Base-by-base conservation (phyloP, 2,888 invertebrate species). In the Agonopterix subpropinquella region DNA sequence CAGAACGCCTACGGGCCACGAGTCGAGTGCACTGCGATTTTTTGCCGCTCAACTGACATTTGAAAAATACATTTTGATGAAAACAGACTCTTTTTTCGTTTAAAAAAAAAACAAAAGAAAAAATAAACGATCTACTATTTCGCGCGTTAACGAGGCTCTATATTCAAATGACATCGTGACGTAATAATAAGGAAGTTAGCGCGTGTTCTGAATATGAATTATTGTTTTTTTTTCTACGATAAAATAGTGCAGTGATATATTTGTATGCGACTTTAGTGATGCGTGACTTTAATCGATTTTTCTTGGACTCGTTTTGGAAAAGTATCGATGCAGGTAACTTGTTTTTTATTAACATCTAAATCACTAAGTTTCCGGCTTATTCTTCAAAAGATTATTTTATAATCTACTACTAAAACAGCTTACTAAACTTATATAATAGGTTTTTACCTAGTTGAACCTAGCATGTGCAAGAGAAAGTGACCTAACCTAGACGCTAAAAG, bases 11-110 rank as follows among this genome's bases (percentile, higher is more conserved):
- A 81, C 85, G 73, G 76, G 61, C 71, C 69, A 68, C 73, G 72
- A 68, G 57, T 60, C 57, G 74, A 68, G 76, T 69, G 80, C 84
- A 68, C 77, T 69, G 73, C 79, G 69, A 84, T 87, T 88, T 89
- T 88, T 87, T 87, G 77, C 82, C 65, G 76, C 76, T 59, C 59
- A 10, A 61, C 67, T 64, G 69, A 78, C 83, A 87, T 87, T 88
- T 88, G 87, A 87, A 88, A 88, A 88, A 86, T 82, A 79, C 84
- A 84, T 83, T 85, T 83, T 85, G 85, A 78, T 76, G 81, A 80
- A 85, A 84, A 81, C 86, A 77, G 77, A 83, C 87, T 77, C 72
- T 76, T 77, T 73, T 75, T 70, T 73, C 66, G 82, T 70, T 72
- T 58, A 65, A 65, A 72, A 66, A 46, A 13, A 60, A 56, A 54